Base-by-base conservation (phyloP, 2,888 invertebrate genomes). In the Creontiades dilutus region DNA sequence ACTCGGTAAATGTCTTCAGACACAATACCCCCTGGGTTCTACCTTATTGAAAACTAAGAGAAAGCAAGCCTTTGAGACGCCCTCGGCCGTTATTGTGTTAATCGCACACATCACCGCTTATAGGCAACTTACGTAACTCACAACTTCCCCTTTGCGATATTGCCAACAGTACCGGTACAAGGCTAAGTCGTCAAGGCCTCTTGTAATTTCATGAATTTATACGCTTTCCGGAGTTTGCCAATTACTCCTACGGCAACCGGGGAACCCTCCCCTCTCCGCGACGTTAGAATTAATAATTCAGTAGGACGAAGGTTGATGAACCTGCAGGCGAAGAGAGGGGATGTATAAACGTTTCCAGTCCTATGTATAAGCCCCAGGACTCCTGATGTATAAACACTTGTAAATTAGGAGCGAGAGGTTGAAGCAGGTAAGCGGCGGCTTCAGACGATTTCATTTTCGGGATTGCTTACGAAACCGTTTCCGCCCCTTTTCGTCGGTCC, bases 181-280 rank as follows among this genome's bases (percentile, higher is more conserved):
- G 78, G 78, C 82, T 82, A 52, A 82, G 82, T 82, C 82, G 52
- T 82, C 82, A 82, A 23, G 27, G 78, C 37, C 78, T 13, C 82
- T 48, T 48, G 82, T 82, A 82, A 82, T 82, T 82, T 82, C 82
- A 82, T 82, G 82, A 82, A 82, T 82, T 82, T 82, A 82, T 82
- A 82, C 47, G 82, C 52, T 82, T 82, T 68, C 68, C 82, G 55
- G 82, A 82, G 82, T 82, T 82, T 82, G 82, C 82, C 82, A 82
- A 82, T 82, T 82, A 68, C 68, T 68, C 68, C 68, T 68, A 68
- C 68, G 68, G 68, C 68, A 68, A 19, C 61, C 61, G 68, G 12
- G 68, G 27, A 68, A 57, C 12, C 52, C 52, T 0, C 11, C 57
- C 68, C 52, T 11, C 52, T 23, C 68, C 11, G 1, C 23, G 68